Percentiles rank a stretch among this genome's conserved stretches.
Conservation (phyloP, 2,888 invertebrate species). For the Tipula lateralis region DNA sequence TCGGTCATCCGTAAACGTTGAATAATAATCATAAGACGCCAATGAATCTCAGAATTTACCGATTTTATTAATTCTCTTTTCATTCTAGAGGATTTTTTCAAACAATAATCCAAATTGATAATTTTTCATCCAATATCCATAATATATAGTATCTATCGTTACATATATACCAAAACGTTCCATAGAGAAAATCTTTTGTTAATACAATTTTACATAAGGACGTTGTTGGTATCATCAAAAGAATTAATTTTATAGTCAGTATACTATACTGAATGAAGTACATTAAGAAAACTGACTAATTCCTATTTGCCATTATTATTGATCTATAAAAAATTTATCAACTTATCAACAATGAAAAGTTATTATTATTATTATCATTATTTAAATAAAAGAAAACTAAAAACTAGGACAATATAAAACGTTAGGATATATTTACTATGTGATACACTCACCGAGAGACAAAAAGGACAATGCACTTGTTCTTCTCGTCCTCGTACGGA, state of each 20-base stretch:
- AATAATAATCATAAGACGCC: no score
- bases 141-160: no score
- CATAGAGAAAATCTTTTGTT: no score
- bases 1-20: no score
- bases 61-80: no score
- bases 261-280: background rate
- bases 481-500: background rate
- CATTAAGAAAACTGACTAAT: background rate
- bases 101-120: no score
- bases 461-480: background rate
- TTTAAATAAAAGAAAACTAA: background rate
- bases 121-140: no score
- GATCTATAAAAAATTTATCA: background rate
- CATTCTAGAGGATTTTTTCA: no score
- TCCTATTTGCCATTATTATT: background rate
- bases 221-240: background rate
- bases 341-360: background rate
- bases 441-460: background rate
- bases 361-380: background rate
- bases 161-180: no score
- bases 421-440: no score
- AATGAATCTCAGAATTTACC: no score
- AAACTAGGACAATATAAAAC: background rate
- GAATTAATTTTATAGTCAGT: background rate
- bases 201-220: background rate